Base-by-base conservation (phyloP, 2,888 invertebrate genomes). In the Drosophila percnosoma region DNA sequence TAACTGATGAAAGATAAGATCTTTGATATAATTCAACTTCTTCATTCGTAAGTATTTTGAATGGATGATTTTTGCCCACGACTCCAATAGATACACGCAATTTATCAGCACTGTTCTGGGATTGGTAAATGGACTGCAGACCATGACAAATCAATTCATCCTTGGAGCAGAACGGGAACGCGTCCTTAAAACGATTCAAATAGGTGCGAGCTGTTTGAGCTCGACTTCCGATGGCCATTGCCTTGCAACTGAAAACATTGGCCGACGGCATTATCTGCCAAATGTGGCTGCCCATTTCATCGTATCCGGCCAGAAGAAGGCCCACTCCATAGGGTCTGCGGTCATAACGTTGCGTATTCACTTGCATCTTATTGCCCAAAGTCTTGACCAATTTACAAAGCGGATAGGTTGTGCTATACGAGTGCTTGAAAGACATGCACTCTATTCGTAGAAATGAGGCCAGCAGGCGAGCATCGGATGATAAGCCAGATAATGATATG, bases 131-230 rank as follows among this genome's bases (percentile, higher is more conserved):
- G 4, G 99, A 99, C 79, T 98, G 94, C 63, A 99, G 94, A 0
- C 98, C 99, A 92, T 99, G 99, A 72, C 97, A 97, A 15, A 99
- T 96, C 59, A 99, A 93, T 29, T 98, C 98, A 75, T 98, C 97
- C 21, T 97, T 94, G 84, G 95, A 94, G 87, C 95, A 95, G 8
- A 95, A 94, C 0, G 92, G 81, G 91, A 99, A 97, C 60, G 95
- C 95, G 66, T 94, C 95, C 52, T 99, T 94, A 92, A 98, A 96
- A 91, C 97, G 98, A 94, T 99, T 99, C 65, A 99, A 94, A 92
- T 99, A 99, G 0, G 99, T 99, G 69, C 99, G 94, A n/a, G 99
- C 99, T 72, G 98, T 98, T 92, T 99, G 99, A 0, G 99, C 99
- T 4, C 99, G 95, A 0, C 99, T 96, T 0, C 99, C 99, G 77